Evolutionary conservation across 2,113 vertebrate genomes (phyloP), one percentile per base, ranked within the genome.

Genomic region (Erinaceus europaeus): DNA sequence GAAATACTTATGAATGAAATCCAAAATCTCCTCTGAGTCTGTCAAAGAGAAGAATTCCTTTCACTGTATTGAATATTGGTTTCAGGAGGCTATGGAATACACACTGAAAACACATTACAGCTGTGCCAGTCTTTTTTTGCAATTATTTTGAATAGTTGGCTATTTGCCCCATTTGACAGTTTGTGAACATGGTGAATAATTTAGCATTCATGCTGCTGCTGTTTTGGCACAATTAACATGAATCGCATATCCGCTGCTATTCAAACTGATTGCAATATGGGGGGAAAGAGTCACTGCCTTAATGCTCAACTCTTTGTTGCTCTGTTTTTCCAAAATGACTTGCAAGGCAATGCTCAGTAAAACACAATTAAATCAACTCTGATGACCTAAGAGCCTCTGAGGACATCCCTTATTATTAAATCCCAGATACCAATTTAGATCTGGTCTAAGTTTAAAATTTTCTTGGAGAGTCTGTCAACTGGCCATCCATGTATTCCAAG

Each of bases 171-270:
- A 94, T 96, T 90, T 96, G 96, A 97, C 94, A 96, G 96, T 94
- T 94, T 96, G 94, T 92, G 96, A 97, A 96, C 94, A 96, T 92
- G 91, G 91, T 93, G 94, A 97, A 96, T 96, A 96, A 95, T 97
- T 95, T 95, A 96, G 90, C 68, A 90, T 96, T 91, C 94, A 86
- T 95, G 76, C 86, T 9, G 87, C 97, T 97, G 90, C 95, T 95
- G 94, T 97, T 97, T 95, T 94, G 96, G 95, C 94, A 84, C 93
- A 90, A 94, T 91, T 84, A 92, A 77, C 80, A 81, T 86, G 95
- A 96, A 95, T 94, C 74, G 34, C 89, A 75, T 94, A 95, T 93
- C 94, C 29, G 59, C 38, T 83, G 80, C 87, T 97, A 95, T 95
- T 94, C 87, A 91, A 89, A 94, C 77, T 81, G 52, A 93, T 93